Conservation (phyloP, 1,140 invertebrate species). For the Scaptomyza hsui region DNA sequence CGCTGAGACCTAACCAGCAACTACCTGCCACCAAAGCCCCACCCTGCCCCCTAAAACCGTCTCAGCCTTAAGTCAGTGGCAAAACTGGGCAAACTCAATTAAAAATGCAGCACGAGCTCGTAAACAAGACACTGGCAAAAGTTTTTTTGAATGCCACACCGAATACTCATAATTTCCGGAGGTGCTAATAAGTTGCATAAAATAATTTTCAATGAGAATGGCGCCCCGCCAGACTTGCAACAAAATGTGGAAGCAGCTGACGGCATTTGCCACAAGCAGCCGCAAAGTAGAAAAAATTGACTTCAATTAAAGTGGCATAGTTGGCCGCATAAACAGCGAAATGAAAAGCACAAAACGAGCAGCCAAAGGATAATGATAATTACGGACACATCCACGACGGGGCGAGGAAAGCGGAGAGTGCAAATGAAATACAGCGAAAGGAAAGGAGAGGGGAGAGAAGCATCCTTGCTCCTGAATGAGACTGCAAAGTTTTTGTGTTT, state of each 20-base stretch:
- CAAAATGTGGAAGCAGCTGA: slow-evolving; percentile 4
- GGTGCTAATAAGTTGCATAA: slow-evolving; percentile 80
- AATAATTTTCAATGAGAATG: slow-evolving; percentile 78
- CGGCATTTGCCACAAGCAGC: slow-evolving; percentile 35
- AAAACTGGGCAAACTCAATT: slow-evolving; percentile 73
- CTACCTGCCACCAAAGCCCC: background rate
- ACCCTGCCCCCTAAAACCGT: background rate
- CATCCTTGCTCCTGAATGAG: slow-evolving; percentile 59
- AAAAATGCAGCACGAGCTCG: slow-evolving; percentile 62
- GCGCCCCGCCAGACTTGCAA: slow-evolving; percentile 15
- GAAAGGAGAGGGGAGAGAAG: slow-evolving; percentile 3
- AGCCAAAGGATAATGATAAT: slow-evolving; percentile 76
- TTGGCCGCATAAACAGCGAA: slow-evolving; percentile 75
- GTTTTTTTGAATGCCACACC: slow-evolving; percentile 45
- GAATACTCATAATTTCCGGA: slow-evolving; percentile 78
- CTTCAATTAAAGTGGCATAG: slow-evolving; percentile 81
- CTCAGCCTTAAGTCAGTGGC: slow-evolving; percentile 39
- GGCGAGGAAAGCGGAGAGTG: background rate
- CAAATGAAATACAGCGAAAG: slow-evolving; percentile 33
- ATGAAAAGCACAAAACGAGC: slow-evolving; percentile 73
- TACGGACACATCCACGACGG: slow-evolving; percentile 48
- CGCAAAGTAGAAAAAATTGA: slow-evolving; percentile 75
- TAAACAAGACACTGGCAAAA: slow-evolving; percentile 68
- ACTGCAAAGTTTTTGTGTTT: slow-evolving; percentile 77
- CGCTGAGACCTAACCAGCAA: background rate